Evolutionary conservation across 1,140 invertebrate genomes (phyloP).

Genomic region (Cydia fagiglandana): DNA sequence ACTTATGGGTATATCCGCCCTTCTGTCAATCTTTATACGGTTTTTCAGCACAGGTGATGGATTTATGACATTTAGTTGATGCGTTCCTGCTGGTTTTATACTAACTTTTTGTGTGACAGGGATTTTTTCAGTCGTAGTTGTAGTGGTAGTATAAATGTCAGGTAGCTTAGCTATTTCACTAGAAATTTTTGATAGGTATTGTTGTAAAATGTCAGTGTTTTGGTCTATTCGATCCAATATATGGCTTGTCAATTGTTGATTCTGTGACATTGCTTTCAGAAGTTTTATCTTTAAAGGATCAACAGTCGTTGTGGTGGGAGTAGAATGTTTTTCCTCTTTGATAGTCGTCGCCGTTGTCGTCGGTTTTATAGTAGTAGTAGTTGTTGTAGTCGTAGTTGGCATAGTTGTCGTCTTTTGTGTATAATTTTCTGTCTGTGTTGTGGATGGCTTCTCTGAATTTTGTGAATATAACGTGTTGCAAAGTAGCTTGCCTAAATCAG

Average conservation of each 20-base stretch:
- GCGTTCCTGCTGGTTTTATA: neutral
- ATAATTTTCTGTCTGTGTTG: neutral
- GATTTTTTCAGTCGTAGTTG: neutral
- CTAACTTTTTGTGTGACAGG: neutral
- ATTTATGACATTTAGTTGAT: neutral
- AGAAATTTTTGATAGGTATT: slow-evolving; percentile 51
- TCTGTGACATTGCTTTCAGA: slow-evolving; percentile 45
- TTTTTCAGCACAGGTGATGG: neutral
- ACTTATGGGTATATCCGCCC: neutral
- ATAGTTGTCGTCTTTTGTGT: neutral
- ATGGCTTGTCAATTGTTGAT: slow-evolving; percentile 48
- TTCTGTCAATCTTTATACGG: neutral
- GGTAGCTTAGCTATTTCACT: slow-evolving; percentile 34
- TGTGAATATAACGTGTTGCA: neutral
- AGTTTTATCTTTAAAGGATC: slow-evolving; percentile 37
- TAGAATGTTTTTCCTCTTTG: neutral
- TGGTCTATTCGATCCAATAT: slow-evolving; percentile 55
- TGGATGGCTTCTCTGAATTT: neutral
- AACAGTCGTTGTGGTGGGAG: slow-evolving; percentile 27
- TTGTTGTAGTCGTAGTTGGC: neutral
- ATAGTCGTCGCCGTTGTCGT: slow-evolving; percentile 7
- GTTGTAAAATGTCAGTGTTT: slow-evolving; percentile 53
- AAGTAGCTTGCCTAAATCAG: slow-evolving; percentile 8
- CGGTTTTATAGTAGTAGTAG: neutral
- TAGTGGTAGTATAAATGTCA: neutral